These are phyloP conservation scores for Trissolcus japonicus DNA, from an alignment of 2,888 invertebrate genomes.

Conservation along the genomic window DNA sequence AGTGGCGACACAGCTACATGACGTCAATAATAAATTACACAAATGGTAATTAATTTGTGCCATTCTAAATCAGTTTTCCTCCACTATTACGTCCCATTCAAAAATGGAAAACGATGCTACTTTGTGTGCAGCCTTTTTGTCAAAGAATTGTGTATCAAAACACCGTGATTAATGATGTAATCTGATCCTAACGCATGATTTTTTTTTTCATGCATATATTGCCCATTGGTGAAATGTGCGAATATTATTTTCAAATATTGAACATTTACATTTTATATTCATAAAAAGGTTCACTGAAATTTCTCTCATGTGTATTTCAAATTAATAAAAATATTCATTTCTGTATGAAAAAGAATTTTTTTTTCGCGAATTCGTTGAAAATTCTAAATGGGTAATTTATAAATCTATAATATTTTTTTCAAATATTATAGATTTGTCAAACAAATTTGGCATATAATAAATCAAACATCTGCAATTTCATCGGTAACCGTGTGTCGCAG, in stretches of 20 bases:
- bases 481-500: slow-evolving; percentile 10
- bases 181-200: slow-evolving; percentile 14
- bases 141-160: slow-evolving; percentile 28
- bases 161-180: slow-evolving; percentile 38
- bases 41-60: slow-evolving; percentile 40
- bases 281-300: too few relatives aligned
- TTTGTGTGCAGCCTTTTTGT: slow-evolving; percentile 11
- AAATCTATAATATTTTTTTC: not conserved
- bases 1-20: too few relatives aligned
- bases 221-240: too few relatives aligned
- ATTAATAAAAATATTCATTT: too few relatives aligned
- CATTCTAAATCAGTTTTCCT: slow-evolving; percentile 39
- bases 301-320: too few relatives aligned
- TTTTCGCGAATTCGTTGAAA: too few relatives aligned
- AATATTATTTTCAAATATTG: too few relatives aligned
- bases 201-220: not conserved
- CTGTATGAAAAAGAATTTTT: too few relatives aligned
- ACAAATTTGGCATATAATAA: not conserved
- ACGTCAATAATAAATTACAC: slow-evolving; percentile 35
- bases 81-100: slow-evolving; percentile 39
- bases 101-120: slow-evolving; percentile 40
- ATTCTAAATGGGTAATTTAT: too few relatives aligned
- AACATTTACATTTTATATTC: too few relatives aligned
- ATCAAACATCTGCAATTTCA: slow-evolving; percentile 17
- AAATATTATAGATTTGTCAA: not conserved